Evolutionary conservation across 2,888 invertebrate species (phyloP).

Genomic region (Xanthorhoe spadicearia): DNA sequence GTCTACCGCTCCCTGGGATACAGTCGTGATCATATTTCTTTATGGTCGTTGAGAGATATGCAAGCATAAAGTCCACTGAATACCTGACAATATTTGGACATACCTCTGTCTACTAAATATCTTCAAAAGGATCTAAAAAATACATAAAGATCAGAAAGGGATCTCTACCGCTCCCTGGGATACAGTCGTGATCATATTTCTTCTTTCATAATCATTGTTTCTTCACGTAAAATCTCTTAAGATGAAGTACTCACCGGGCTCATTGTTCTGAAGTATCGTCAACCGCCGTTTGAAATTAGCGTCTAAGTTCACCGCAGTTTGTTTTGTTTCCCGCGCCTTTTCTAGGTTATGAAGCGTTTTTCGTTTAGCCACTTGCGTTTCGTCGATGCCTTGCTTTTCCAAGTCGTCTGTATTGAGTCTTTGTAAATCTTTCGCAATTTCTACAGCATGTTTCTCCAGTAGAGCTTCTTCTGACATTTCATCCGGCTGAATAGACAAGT

Average conservation of each 20-base stretch:
- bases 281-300: slow-evolving; percentile 97
- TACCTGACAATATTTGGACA: too few species aligned
- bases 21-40: too few species aligned
- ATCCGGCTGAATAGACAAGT: slow-evolving; percentile 80
- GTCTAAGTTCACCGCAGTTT: slow-evolving; percentile 94
- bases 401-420: slow-evolving; percentile 92
- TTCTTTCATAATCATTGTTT: too few species aligned
- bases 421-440: slow-evolving; percentile 95
- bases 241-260: slow-evolving; percentile 65
- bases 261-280: slow-evolving; percentile 90
- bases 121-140: too few species aligned
- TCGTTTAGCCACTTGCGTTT: slow-evolving; percentile 90
- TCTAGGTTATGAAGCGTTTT: slow-evolving; percentile 96
- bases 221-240: neutral
- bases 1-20: too few species aligned
- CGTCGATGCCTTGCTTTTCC: slow-evolving; percentile 88
- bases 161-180: too few species aligned
- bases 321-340: slow-evolving; percentile 90
- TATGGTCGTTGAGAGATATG: too few species aligned
- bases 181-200: too few species aligned
- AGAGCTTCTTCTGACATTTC: slow-evolving; percentile 93
- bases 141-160: too few species aligned
- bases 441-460: slow-evolving; percentile 94
- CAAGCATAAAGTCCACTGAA: too few species aligned
- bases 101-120: too few species aligned